Evolutionary conservation across 2,113 vertebrate species (phyloP), one percentile per base, ranked within the genome.

Genomic region (Micromys minutus): DNA sequence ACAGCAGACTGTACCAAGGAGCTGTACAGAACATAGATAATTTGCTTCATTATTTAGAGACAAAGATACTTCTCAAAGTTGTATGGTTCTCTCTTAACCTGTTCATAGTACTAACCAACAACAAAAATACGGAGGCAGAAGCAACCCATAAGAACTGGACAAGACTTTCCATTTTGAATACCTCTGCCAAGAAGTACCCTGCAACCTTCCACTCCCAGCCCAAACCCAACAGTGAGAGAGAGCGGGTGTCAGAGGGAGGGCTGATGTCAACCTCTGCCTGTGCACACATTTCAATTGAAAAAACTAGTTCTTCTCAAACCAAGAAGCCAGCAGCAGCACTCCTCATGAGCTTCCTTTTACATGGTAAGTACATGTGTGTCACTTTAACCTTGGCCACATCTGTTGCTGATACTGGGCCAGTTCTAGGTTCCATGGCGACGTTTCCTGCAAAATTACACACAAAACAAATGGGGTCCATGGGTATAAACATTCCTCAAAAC

Each of bases 41-140:
- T 45, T 80, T 87, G 63, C 85, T 83, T 95, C 65, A 80, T 95
- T 91, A 94, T 81, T 95, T 97, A 93, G 89, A 94, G 36, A 29
- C 42, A 93, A 31, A 88, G 52, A 95, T 34, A 45, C 52, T 81
- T 96, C 90, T 95, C 79, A 72, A 89, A 87, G 92, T n/a, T 34
- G 50, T 24, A 59, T 45, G 24, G 31, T 50, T 96, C 75, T 90
- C 55, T 91, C 83, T 96, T 92, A 36, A 88, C 90, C 77, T 83
- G 57, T 74, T 86, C 42, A 29, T 55, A 76, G 57, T 45, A 83
- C 31, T 72, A 36, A 86, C 31, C 55, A 59, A 42, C 84, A 71
- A 63, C 15, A 63, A 31, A 61, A 79, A 52, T 59, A 47, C 39
- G 92, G 29, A 94, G 45, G 47, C 91, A 67, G 47, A 86, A 92